phyloP scores from a whole-genome alignment of 2,113 vertebrate genomes.

The Eubucco bourcierii region DNA sequence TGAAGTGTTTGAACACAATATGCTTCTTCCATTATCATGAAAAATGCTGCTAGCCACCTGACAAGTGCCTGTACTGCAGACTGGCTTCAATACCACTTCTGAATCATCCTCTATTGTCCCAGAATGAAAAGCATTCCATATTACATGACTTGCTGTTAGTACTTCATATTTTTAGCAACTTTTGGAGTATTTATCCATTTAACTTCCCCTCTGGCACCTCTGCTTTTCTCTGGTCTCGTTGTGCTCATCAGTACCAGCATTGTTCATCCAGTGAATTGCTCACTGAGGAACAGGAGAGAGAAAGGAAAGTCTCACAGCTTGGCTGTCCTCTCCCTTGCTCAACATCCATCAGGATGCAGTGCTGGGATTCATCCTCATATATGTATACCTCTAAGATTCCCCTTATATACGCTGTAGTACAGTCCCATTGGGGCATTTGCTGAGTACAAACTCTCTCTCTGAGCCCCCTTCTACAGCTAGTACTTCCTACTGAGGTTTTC shows the following conservation, averaged over 20 bases:
- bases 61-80: neutral
- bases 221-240: neutral
- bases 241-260: rapidly evolving
- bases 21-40: neutral
- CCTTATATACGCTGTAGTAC: neutral
- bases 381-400: neutral
- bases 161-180: neutral
- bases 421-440: neutral
- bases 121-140: neutral
- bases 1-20: neutral
- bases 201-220: neutral
- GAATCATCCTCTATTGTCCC: neutral
- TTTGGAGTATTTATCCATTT: neutral
- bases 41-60: neutral
- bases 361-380: neutral
- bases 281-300: neutral
- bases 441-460: neutral
- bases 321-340: neutral
- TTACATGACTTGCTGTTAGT: neutral
- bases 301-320: neutral
- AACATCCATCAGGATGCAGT: neutral
- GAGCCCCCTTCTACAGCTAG: neutral
- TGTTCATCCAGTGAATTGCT: neutral
- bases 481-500: neutral
- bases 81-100: neutral